Evolutionary conservation across 2,113 vertebrate species (phyloP), one percentile per base, ranked within the genome.

Genomic region (Neogobius melanostomus): DNA sequence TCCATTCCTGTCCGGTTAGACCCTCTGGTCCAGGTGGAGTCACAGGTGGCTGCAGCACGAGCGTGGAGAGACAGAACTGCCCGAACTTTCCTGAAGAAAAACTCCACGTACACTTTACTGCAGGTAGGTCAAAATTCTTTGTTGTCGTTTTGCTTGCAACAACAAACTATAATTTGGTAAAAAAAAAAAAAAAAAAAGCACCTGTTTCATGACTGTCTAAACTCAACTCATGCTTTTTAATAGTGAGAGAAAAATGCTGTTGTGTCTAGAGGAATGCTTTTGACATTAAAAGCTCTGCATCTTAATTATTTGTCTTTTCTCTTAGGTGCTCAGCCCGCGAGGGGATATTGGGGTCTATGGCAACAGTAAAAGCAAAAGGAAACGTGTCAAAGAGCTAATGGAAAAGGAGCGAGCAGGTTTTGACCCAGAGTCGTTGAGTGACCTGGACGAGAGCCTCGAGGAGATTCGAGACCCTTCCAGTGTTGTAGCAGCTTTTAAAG

Each of bases 51-150:
- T 1, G 93, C 98, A 0, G 97, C 98, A 0, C 91, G 96, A 2
- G 95, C 96, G 7, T 99, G 98, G 98, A 95, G 98, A 73, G 98
- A 99, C 77, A 93, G 98, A 68, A 99, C 98, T 0, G 97, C 91
- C 1, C 92, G 98, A 74, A 99, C 97, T 53, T 99, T 99, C 80
- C 93, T 99, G n/a, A 99, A 99, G 90, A 99, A 99, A 89, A 99
- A 99, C 89, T 99, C 97, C 2, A 98, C 95, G 28, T 96, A 98
- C 80, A 97, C 92, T 0, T 85, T 99, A 52, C 92, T 98, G 0
- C 97, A 99, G 96, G 98, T 98, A 69, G 89, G 79, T 10, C 12
- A 0, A 42, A 11, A 16, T 9, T 28, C 11, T 4, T 10, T 17
- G 10, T 17, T 21, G 16, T 54, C 3, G 28, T 36, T 36, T 36